Base-by-base conservation (phyloP, 2,797 vertebrate species). In the Pitangus sulphuratus region DNA sequence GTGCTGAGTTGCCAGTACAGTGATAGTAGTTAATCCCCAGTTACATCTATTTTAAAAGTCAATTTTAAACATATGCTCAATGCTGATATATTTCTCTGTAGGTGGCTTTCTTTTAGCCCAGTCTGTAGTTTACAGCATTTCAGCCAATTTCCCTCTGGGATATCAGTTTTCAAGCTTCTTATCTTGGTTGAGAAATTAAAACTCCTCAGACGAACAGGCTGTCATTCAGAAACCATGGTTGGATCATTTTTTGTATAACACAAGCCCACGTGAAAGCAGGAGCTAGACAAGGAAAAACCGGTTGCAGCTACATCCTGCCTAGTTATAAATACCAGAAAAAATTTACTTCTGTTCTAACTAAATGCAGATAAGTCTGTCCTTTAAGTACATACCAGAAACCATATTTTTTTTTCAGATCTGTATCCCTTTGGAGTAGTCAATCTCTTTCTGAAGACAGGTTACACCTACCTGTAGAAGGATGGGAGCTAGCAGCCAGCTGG, bases 11-110 rank as follows among this genome's bases (percentile, higher is more conserved):
- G 62, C 91, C 76, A 91, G 74, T 51, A 76, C 21, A 71, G 28
- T 91, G 70, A 94, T 80, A 95, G 93, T 74, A 90, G 77, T 86
- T 90, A 96, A 96, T 95, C 78, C 69, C 54, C 50, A 93, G 87
- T 58, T 91, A 92, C 37, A 93, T 88, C 90, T 96, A 85, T 97
- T 97, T 96, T 96, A 95, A 97, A 97, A 95, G 58, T 95, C 70
- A 93, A 75, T 96, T 96, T 96, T 85, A 92, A 97, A 94, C 94
- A 93, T 93, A 94, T 97, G 92, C 84, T 97, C 74, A 56, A 61
- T 78, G 37, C 68, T 94, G 80, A 95, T 95, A 93, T 95, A 82
- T 91, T 96, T 97, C 83, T 96, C 94, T 6, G 54, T 86, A 94
- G 82, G 70, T 79, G 66, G 54, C 70, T 96, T 95, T 74, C 84